Percentiles rank a stretch among this genome's conserved stretches.
Evolutionary conservation across 2,113 vertebrate genomes (phyloP).

Genomic region (Bettongia penicillata): DNA sequence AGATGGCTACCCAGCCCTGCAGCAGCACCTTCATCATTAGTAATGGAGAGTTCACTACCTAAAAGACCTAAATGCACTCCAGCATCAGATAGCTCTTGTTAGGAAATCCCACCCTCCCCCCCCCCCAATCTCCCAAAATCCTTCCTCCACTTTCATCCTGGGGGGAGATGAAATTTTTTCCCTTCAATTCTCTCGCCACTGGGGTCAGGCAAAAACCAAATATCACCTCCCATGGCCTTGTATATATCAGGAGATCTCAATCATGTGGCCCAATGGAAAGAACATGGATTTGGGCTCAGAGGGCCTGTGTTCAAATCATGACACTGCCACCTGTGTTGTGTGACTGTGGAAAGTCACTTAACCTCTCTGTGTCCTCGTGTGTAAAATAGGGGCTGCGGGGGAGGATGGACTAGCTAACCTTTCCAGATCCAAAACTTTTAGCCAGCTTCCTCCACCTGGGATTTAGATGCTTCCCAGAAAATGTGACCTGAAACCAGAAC

Average conservation of each 20-base stretch:
- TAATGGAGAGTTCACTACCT: background rate
- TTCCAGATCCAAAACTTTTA: background rate
- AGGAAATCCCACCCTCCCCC: background rate
- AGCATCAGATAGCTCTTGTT: background rate
- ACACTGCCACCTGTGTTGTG: background rate
- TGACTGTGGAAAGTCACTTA: background rate
- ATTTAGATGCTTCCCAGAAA: background rate
- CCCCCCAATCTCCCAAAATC: background rate
- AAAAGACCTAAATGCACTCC: background rate
- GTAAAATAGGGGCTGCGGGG: background rate
- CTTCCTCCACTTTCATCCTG: background rate
- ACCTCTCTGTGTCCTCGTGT: background rate
- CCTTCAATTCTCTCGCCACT: background rate
- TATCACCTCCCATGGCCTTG: background rate
- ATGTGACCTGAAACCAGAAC: background rate
- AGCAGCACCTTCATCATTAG: background rate
- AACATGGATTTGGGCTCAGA: background rate
- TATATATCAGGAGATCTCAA: background rate
- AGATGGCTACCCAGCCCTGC: background rate
- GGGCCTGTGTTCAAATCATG: background rate
- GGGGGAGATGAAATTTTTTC: background rate
- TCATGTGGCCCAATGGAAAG: background rate
- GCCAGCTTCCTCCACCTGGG: background rate
- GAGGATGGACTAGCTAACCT: background rate
- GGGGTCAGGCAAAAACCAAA: background rate